A percentile compares a stretch with the other conserved stretches of the same genome.
phyloP scores from a whole-genome alignment of 2,888 invertebrate genomes.

The Helicoverpa assulta region DNA sequence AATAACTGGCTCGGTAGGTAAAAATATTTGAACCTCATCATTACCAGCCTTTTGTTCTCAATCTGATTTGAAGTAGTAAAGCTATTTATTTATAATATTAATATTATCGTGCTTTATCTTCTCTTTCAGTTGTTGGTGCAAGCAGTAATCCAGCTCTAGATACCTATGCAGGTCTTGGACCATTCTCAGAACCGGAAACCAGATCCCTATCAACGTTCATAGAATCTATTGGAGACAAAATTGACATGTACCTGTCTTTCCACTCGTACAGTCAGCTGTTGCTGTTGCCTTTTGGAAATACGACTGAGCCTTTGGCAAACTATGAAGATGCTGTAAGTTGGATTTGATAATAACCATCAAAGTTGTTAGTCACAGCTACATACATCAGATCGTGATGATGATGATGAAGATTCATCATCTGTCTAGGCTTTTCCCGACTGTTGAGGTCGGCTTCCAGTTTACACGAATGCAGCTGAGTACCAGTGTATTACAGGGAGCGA shows the following conservation, averaged over 20 bases:
- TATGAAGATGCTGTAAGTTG: conserved; percentile 74
- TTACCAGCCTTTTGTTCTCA: too few relatives aligned
- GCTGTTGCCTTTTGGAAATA: conserved; percentile 90
- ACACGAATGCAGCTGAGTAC: too few relatives aligned
- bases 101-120: background rate
- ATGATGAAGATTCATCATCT: too few relatives aligned
- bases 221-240: conserved; percentile 66
- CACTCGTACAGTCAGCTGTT: conserved; percentile 94
- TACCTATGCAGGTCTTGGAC: conserved; percentile 86
- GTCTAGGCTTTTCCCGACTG: too few relatives aligned
- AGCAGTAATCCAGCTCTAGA: conserved; percentile 81
- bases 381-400: too few relatives aligned
- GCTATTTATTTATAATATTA: too few relatives aligned
- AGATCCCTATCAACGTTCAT: conserved; percentile 71
- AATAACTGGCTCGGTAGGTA: conserved; percentile 90
- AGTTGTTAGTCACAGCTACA: too few relatives aligned
- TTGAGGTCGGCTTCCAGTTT: too few relatives aligned
- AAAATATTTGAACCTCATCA: too few relatives aligned
- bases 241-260: conserved; percentile 87
- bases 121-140: conserved; percentile 76
- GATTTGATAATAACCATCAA: background rate
- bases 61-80: too few relatives aligned
- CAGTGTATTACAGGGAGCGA: too few relatives aligned
- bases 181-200: conserved; percentile 90
- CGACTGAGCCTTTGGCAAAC: conserved; percentile 70